Evolutionary conservation across 2,888 invertebrate genomes (phyloP), one percentile per base, ranked within the genome.

Genomic region (Spodoptera picta): DNA sequence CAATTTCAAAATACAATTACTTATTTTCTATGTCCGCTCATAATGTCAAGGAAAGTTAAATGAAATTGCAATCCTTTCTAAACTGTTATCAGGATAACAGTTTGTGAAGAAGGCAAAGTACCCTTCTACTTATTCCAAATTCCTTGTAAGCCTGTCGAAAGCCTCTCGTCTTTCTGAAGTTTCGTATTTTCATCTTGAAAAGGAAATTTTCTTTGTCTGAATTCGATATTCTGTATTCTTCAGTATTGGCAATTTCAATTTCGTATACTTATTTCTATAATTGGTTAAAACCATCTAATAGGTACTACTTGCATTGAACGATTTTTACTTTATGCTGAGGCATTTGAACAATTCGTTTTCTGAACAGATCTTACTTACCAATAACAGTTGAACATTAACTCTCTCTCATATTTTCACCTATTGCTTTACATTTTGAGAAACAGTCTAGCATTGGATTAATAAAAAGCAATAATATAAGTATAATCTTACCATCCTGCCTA

Each of bases 101-200:
- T 52, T 60, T 60, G 56, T 50, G 56, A 73, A 73, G 60, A 52
- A 53, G 60, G 43, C 27, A 9, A 44, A 60, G 31, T 43, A 19
- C 19, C 7, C 7, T 36, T 7, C 36, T 36, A 36, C 36, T 36
- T 36, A 47, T 60, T 56, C 1, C 19, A 10, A 44, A 36, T 60
- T 53, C 45, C 46, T 48, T 53, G 19, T 52, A 49, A 52, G n/a
- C 41, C 51, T 9, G 41, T 44, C 4, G 47, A n/a, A 66, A 58
- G 47, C n/a, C 5, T 59, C 48, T 2, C 19, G 42, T 19, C 9
- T 31, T 48, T 36, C 0, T 12, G 6, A 9, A 54, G 14, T 55
- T 49, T 45, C 6, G 2, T 42, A 3, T 55, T 73, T 59, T 52
- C 19, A 10, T 5, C 44, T 31, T 36, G 46, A 31, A 36, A 36